These are phyloP conservation scores for Epinotia ramella DNA, from an alignment of 2,888 invertebrate genomes.

Conservation along the genomic window DNA sequence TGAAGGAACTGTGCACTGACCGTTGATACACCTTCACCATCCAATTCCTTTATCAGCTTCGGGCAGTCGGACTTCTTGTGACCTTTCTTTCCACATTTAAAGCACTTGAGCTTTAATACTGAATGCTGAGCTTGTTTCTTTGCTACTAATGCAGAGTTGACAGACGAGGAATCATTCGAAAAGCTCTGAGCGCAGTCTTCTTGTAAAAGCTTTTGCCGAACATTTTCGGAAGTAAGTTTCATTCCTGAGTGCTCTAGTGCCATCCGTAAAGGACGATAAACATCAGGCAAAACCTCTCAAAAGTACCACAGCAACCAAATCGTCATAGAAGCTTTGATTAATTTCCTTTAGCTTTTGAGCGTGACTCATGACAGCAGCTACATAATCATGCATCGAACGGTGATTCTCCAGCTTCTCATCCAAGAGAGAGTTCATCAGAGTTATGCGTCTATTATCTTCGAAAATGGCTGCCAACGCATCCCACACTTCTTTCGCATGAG, in stretches of 20 bases:
- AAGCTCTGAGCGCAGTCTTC: too few relatives aligned
- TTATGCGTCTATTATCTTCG: too few relatives aligned
- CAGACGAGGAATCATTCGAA: too few relatives aligned
- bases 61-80: neutral
- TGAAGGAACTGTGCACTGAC: neutral
- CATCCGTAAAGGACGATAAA: conserved; percentile 14
- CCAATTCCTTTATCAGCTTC: conserved; percentile 1
- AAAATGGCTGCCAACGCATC: too few relatives aligned
- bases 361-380: neutral
- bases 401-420: too few relatives aligned
- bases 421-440: too few relatives aligned
- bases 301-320: conserved; percentile 13
- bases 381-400: too few relatives aligned
- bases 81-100: conserved; percentile 3
- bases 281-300: conserved; percentile 16
- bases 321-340: conserved; percentile 10
- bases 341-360: neutral
- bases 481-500: too few relatives aligned
- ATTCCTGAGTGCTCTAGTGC: conserved; percentile 18
- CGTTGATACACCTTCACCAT: neutral
- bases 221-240: conserved; percentile 17
- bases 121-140: too few relatives aligned
- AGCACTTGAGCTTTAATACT: neutral
- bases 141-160: too few relatives aligned
- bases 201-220: too few relatives aligned